A percentile compares a stretch with the other conserved stretches of the same genome.
Conservation (phyloP, 1,140 invertebrate species). For the Pseudomyrmex sp. region DNA sequence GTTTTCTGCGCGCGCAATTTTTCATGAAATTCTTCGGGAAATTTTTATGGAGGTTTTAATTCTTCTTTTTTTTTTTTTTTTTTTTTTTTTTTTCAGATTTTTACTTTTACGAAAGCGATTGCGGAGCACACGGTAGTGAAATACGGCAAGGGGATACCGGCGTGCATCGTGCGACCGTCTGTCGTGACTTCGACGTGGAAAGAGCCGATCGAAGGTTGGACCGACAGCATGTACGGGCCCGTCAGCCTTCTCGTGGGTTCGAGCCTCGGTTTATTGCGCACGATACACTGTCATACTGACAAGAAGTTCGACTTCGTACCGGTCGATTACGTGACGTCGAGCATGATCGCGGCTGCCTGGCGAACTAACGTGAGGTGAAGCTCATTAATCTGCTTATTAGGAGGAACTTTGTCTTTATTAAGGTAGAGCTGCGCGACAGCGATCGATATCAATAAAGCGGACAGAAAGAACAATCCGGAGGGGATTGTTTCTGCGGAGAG, state of each 20-base stretch:
- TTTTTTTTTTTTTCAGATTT: conserved; percentile 86
- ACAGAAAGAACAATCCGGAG: background rate
- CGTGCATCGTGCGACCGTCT: conserved; percentile 90
- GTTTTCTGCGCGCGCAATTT: background rate
- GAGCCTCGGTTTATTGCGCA: conserved; percentile 90
- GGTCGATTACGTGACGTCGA: conserved; percentile 93
- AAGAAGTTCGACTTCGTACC: conserved; percentile 94
- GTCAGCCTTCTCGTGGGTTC: conserved; percentile 89
- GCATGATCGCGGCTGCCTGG: conserved; percentile 91
- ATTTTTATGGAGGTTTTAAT: background rate
- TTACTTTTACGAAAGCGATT: conserved; percentile 94
- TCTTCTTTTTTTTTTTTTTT: too few relatives aligned
- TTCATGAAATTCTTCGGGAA: background rate
- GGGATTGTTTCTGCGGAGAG: background rate
- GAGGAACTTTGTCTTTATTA: background rate
- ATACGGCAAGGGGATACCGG: conserved; percentile 89
- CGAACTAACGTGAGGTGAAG: conserved; percentile 86
- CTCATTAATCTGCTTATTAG: conserved; percentile 30
- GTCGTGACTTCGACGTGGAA: conserved; percentile 91
- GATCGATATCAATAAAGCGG: background rate
- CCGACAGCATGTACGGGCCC: conserved; percentile 94
- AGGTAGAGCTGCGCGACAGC: background rate
- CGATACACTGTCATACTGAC: conserved; percentile 88
- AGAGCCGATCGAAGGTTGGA: conserved; percentile 92
- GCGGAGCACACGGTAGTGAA: conserved; percentile 91